These are phyloP conservation scores for Leptinotarsa defecta DNA, from an alignment of 1,140 invertebrate species.

Conservation along the genomic window DNA sequence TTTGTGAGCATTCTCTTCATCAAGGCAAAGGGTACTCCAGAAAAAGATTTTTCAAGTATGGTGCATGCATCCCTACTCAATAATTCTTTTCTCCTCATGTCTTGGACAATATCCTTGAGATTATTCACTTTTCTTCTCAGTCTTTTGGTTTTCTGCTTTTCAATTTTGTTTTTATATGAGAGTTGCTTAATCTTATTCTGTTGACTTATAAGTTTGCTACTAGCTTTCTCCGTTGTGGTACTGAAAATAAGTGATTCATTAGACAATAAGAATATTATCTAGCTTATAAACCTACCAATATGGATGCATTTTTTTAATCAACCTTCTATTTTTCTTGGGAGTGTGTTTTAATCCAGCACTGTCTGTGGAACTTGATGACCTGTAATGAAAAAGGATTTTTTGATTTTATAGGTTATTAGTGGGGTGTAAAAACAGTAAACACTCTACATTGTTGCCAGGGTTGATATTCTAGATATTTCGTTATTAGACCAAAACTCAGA, in stretches of 20 bases:
- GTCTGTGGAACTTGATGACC: constrained; percentile 2
- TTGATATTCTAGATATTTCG: too few relatives aligned
- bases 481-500: too few relatives aligned
- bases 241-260: background rate
- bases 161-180: background rate
- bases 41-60: constrained; percentile 7
- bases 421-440: background rate
- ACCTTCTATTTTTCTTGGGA: constrained; percentile 3
- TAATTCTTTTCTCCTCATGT: background rate
- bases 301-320: background rate
- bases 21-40: constrained; percentile 8
- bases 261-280: background rate
- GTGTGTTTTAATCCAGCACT: constrained; percentile 3
- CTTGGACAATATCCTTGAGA: background rate
- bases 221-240: background rate
- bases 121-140: background rate
- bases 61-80: background rate
- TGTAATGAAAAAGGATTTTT: background rate
- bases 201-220: background rate
- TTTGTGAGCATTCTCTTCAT: constrained; percentile 13
- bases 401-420: constrained; percentile 1
- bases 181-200: background rate
- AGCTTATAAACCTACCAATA: background rate
- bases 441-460: too few relatives aligned
- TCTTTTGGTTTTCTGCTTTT: background rate